Base-by-base conservation (phyloP, 2,888 invertebrate genomes). In the Nephrocerus scutellatus region DNA sequence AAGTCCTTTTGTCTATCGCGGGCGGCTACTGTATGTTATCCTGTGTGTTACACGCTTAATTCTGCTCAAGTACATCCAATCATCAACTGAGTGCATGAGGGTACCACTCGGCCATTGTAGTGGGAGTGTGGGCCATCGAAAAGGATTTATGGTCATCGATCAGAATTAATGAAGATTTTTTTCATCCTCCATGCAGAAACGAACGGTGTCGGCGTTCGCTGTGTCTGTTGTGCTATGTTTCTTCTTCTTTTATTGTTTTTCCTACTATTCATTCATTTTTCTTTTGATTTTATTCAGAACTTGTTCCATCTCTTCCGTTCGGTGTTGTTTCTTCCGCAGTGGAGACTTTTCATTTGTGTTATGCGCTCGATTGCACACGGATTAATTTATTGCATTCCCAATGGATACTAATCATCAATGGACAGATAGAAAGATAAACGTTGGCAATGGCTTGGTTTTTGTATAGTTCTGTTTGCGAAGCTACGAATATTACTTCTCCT, bases 91-190 rank as follows among this genome's bases (percentile, higher is more conserved):
- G n/a, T n/a, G n/a, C n/a, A n/a, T n/a, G n/a, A n/a, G n/a, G n/a
- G n/a, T n/a, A n/a, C n/a, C 5, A 28, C 14, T 28, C 16, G 14
- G 9, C 16, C 8, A 28, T 16, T 6, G 16, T 16, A 28, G 16
- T 16, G 16, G 16, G 3, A 26, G 2, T 28, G 9, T 3, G 5
- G 20, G 20, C n/a, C 46, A 52, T 48, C 49, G 52, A 55, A 57
- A 56, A 56, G 62, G 62, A 62, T 63, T 65, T 65, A 61, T 63
- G 63, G 59, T 62, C 68, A 66, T 68, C 68, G 66, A 68, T 66
- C 66, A 66, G 68, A 61, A 68, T 66, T 66, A 66, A 66, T 66
- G 64, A 66, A 64, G 59, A 66, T 59, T 61, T 59, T 56, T 38
- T 22, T 16, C 20, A 19, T 9, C 18, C 16, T 32, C 22, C n/a